These are phyloP conservation scores for Cydia strobilella DNA, from an alignment of 1,140 invertebrate species.

Conservation along the genomic window DNA sequence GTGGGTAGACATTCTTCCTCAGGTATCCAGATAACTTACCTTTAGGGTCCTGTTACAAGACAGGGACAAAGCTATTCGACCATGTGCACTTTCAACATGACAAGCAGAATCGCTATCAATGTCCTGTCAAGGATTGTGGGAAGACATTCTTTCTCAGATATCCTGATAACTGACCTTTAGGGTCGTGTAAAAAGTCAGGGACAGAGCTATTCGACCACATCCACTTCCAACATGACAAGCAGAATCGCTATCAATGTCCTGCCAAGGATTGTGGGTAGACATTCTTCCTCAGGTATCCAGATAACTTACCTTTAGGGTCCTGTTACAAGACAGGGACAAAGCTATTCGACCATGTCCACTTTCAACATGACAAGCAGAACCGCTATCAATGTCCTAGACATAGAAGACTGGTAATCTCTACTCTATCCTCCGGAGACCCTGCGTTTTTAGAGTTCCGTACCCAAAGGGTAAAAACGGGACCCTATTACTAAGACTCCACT, in stretches of 20 bases:
- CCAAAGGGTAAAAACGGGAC: too few species aligned
- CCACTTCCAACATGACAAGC: constrained; percentile 66
- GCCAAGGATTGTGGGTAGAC: constrained; percentile 65
- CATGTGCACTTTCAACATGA: constrained; percentile 71
- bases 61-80: constrained; percentile 69
- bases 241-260: constrained; percentile 63
- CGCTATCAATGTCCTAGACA: too few species aligned
- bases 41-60: constrained; percentile 14
- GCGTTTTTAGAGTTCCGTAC: too few species aligned
- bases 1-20: too few species aligned
- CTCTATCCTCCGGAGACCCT: too few species aligned
- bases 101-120: constrained; percentile 64
- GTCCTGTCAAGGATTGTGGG: constrained; percentile 60
- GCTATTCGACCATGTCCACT: constrained; percentile 73
- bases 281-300: constrained; percentile 45
- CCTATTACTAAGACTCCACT: too few species aligned
- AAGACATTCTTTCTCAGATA: constrained; percentile 58
- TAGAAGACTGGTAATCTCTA: too few species aligned
- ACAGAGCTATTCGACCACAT: constrained; percentile 70
- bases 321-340: constrained; percentile 52
- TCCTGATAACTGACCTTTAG: neutral
- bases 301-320: neutral
- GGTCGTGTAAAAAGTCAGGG: constrained; percentile 42
- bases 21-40: neutral
- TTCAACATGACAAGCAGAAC: too few species aligned